Percentiles rank a stretch among this genome's conserved stretches.
phyloP scores from a whole-genome alignment of 23 tunicate genomes.

The Styela plicata region DNA sequence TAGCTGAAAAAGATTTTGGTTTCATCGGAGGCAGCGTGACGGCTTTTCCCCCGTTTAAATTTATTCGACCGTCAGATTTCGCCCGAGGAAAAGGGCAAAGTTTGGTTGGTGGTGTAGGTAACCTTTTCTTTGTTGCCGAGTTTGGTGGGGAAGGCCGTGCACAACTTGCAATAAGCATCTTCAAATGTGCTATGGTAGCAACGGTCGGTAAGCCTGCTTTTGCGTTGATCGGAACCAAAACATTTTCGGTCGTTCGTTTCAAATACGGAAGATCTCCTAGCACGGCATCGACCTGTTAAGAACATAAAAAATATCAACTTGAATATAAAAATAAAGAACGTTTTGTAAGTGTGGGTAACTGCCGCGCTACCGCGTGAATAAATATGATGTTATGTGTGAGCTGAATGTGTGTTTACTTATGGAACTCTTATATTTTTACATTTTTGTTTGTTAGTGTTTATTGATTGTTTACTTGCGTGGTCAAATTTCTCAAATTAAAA shows the following conservation, averaged over 20 bases:
- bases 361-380: too few relatives aligned
- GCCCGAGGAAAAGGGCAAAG: not conserved
- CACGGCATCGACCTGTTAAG: slow-evolving; percentile 35
- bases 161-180: slow-evolving; percentile 7
- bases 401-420: too few relatives aligned
- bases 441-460: too few relatives aligned
- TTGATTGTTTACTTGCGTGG: too few relatives aligned
- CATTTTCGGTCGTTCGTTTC: slow-evolving; percentile 30
- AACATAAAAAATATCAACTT: not conserved
- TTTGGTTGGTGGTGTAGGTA: slow-evolving; percentile 23
- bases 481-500: too few relatives aligned
- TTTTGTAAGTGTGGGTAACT: too few relatives aligned
- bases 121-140: not conserved
- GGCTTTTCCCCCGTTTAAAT: not conserved
- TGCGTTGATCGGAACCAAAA: slow-evolving; percentile 46
- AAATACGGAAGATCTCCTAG: slow-evolving; percentile 36
- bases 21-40: slow-evolving; percentile 22
- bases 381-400: too few relatives aligned
- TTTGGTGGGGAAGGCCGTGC: slow-evolving; percentile 6
- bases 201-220: slow-evolving; percentile 15
- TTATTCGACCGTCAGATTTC: slow-evolving; percentile 6
- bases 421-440: too few relatives aligned
- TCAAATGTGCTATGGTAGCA: not conserved
- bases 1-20: not conserved
- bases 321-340: too few relatives aligned